phyloP scores from a whole-genome alignment of 1,140 invertebrate species.

The Acromyrmex heyeri region DNA sequence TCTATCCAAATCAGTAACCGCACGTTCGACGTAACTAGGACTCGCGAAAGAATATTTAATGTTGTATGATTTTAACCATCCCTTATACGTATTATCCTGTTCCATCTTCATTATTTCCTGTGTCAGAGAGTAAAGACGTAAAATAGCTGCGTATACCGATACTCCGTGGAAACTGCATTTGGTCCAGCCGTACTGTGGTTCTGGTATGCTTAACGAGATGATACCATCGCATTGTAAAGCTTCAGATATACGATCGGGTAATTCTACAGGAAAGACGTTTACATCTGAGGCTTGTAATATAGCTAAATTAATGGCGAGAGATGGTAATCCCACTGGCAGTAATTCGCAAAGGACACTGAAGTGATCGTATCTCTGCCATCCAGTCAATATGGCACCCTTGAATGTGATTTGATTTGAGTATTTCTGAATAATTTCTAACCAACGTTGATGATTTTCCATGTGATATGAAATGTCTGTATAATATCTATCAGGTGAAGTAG shows the following conservation, averaged over 20 bases:
- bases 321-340: constrained; percentile 90
- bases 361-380: constrained; percentile 94
- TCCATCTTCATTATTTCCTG: constrained; percentile 83
- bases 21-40: constrained; percentile 91
- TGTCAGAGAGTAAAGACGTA: constrained; percentile 78
- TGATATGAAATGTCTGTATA: constrained; percentile 87
- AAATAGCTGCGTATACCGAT: constrained; percentile 77
- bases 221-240: constrained; percentile 79
- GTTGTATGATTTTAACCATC: constrained; percentile 94
- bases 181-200: constrained; percentile 84
- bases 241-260: constrained; percentile 75
- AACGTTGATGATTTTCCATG: constrained; percentile 91
- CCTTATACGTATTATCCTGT: constrained; percentile 85
- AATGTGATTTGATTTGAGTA: constrained; percentile 87
- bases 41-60: constrained; percentile 92
- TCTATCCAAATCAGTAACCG: constrained; percentile 89
- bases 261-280: constrained; percentile 75
- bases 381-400: constrained; percentile 88
- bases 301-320: constrained; percentile 89
- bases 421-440: constrained; percentile 89
- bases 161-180: constrained; percentile 82
- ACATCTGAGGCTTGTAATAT: constrained; percentile 81
- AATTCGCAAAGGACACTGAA: constrained; percentile 93
- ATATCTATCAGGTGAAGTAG: constrained; percentile 92
- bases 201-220: constrained; percentile 80